Evolutionary conservation across 2,113 vertebrate species (phyloP), one percentile per base, ranked within the genome.

Genomic region (Rhea pennata): DNA sequence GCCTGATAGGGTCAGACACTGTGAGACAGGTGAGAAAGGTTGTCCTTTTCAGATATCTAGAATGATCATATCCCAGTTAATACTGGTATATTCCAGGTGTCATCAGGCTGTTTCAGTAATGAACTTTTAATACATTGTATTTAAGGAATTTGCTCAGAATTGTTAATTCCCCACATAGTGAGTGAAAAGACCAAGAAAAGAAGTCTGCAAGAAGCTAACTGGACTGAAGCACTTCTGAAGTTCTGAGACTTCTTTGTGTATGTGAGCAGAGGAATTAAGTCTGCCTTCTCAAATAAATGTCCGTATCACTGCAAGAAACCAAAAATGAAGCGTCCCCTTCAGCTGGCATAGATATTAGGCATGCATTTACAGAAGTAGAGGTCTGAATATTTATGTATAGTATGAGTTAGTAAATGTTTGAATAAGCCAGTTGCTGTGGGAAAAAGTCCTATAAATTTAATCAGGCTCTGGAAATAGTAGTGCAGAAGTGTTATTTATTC

Each of bases 401-500:
- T 82, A 80, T 0, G 6, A 80, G 67, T 93, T 95, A 85, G 94
- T 80, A 95, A 96, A 96, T 79, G 90, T 70, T 83, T 88, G 82
- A 93, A 93, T 90, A 83, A 87, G 64, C 26, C 75, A 11, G 64
- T 95, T 92, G 62, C 84, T 93, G 87, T 96, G 95, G 93, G 94
- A 93, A 96, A 91, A 95, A 88, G 20, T 80, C 67, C 85, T 80
- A 94, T 94, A 96, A 95, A 96, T 88, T 92, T 96, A 66, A 71
- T 44, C 82, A 85, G 87, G 59, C 54, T 83, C 78, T 91, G 91
- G 44, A 82, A 91, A n/a, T 22, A 48, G 26, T 3, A 27, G 53
- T 48, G 79, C 65, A 82, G 42, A 90, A 87, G 84, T 66, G 90
- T 75, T 91, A 87, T 66, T 92, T 95, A 87, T 91, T 95, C 93